These are phyloP conservation scores for Okapia johnstoni DNA, from an alignment of 2,113 vertebrate genomes.

Conservation along the genomic window DNA sequence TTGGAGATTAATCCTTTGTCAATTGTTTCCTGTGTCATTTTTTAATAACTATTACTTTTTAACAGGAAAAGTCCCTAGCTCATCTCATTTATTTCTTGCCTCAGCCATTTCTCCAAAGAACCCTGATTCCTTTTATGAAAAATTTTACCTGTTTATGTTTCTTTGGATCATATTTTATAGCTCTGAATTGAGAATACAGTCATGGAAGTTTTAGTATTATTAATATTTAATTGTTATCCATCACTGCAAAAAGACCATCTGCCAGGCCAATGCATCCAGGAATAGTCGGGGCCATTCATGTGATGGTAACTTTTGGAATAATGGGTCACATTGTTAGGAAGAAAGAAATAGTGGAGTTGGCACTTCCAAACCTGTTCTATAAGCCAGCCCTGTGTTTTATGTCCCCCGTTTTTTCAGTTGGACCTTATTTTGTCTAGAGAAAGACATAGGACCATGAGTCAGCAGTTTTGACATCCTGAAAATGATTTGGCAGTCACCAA, in stretches of 20 bases:
- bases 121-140: neutral
- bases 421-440: neutral
- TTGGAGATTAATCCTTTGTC: neutral
- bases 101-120: neutral
- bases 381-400: neutral
- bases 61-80: neutral
- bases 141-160: neutral
- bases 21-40: neutral
- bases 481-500: neutral
- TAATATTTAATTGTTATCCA: neutral
- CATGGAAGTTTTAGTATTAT: neutral
- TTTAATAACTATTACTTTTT: neutral
- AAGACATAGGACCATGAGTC: neutral
- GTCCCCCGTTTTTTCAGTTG: neutral
- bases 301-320: neutral
- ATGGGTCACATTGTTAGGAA: neutral
- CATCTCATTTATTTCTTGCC: neutral
- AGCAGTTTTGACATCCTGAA: neutral
- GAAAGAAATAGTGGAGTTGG: neutral
- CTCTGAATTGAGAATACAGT: neutral
- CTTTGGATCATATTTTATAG: neutral
- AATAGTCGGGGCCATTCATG: neutral
- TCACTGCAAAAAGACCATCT: neutral
- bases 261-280: neutral
- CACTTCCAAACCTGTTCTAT: neutral